Conservation (phyloP, 2,113 vertebrate genomes). For the Athene noctua region DNA sequence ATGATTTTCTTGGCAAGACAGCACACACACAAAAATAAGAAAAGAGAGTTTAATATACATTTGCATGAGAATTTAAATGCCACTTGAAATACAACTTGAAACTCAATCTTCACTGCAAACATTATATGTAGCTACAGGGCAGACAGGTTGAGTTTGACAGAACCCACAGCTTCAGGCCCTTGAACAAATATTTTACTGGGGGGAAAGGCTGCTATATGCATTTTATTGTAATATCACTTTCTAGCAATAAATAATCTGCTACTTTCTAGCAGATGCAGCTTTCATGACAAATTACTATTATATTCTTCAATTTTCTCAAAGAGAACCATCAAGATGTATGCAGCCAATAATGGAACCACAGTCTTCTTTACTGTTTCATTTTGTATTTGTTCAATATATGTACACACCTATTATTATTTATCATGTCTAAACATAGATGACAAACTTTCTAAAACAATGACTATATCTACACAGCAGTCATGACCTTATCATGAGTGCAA, state of each 20-base stretch:
- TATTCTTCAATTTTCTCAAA: background rate
- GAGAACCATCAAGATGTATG: background rate
- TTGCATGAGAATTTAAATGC: background rate
- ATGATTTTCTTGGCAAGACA: slow-evolving; percentile 25
- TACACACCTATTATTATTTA: background rate
- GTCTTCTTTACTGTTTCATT: background rate
- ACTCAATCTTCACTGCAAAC: background rate
- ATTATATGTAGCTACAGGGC: background rate
- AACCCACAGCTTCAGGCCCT: background rate
- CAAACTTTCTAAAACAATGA: background rate
- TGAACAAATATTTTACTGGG: background rate
- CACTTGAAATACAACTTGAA: slow-evolving; percentile 1
- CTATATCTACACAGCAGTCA: background rate
- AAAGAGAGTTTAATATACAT: background rate
- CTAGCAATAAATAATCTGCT: background rate
- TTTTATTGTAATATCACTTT: background rate
- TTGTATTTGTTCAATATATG: background rate
- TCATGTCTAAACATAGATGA: background rate
- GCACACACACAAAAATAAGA: background rate
- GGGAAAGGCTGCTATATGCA: background rate
- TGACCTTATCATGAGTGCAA: background rate
- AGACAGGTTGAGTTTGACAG: background rate
- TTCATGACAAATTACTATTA: background rate
- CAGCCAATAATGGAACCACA: background rate
- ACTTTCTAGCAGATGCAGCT: background rate